phyloP scores from a whole-genome alignment of 2,113 vertebrate genomes.

The Hyperoodon ampullatus region DNA sequence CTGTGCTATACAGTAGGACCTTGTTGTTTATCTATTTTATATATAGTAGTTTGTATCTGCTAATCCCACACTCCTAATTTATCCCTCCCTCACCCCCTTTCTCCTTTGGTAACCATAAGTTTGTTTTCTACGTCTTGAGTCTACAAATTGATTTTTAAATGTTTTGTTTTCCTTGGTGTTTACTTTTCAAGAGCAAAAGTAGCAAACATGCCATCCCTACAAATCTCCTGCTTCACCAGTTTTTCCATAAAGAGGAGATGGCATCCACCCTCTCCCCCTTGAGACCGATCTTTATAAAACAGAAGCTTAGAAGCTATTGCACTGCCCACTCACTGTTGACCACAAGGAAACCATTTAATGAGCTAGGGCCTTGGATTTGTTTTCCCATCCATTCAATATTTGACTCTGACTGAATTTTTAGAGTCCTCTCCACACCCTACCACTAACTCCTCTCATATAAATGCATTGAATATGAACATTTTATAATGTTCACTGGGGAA shows the following conservation, averaged over 20 bases:
- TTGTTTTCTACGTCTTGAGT: too few species aligned
- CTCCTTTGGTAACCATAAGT: too few species aligned
- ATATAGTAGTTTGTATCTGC: neutral
- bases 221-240: neutral
- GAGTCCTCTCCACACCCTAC: neutral
- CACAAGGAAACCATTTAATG: neutral
- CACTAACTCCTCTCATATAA: neutral
- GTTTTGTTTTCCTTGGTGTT: neutral
- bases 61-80: neutral
- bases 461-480: neutral
- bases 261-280: neutral
- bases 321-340: neutral
- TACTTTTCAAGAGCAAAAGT: neutral
- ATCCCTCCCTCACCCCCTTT: neutral
- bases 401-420: constrained; percentile 39
- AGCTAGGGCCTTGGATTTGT: neutral
- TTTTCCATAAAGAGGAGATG: neutral
- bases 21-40: neutral
- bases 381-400: constrained; percentile 25
- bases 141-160: constrained; percentile 21
- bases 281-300: neutral
- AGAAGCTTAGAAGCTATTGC: neutral
- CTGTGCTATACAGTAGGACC: neutral
- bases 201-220: neutral
- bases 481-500: neutral